Evolutionary conservation across 2,888 invertebrate genomes (phyloP), one percentile per base, ranked within the genome.

Genomic region (Ophonus ardosiacus): DNA sequence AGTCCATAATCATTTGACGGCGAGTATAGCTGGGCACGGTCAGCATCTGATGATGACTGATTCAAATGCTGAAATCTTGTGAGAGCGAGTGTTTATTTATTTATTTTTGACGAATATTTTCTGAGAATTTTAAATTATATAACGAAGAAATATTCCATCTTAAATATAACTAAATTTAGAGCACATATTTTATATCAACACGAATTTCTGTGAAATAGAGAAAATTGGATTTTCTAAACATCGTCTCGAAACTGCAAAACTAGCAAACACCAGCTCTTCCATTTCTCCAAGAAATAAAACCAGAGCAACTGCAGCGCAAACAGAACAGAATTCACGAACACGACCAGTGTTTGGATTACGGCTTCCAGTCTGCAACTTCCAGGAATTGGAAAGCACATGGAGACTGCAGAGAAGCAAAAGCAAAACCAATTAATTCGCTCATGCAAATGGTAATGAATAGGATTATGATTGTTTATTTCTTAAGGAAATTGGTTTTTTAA

Each of bases 401-500:
- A 61, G 17, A 13, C 15, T 61, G 18, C 61, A 56, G 3, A 2
- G 61, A 61, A 15, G 18, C 61, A 17, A 2, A 61, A 7, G 17
- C 61, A 15, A 5, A 17, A 7, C 61, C 61, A 61, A 61, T 61
- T 61, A 61, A 18, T 61, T 61, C 17, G 18, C 8, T 61, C 17
- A 61, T 17, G 61, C 61, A 61, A 61, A 61, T 61, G 17, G 61
- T 17, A 7, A 18, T 1, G 17, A 8, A 61, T 5, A 61, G 61
- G 17, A 61, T 31, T 31, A 31, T 31, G 31, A 31, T 31, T 31
- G 31, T 31, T 31, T 31, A 31, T 31, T 31, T 61, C 61, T 8
- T 61, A 61, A 61, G 13, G 18, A 61, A 61, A 61, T 61, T 61
- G 61, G 61, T 5, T 61, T 61, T 61, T 61, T 61, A 61, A 61